These are phyloP conservation scores for Ophioninae sp. DNA, from an alignment of 2,888 invertebrate genomes.

Conservation along the genomic window DNA sequence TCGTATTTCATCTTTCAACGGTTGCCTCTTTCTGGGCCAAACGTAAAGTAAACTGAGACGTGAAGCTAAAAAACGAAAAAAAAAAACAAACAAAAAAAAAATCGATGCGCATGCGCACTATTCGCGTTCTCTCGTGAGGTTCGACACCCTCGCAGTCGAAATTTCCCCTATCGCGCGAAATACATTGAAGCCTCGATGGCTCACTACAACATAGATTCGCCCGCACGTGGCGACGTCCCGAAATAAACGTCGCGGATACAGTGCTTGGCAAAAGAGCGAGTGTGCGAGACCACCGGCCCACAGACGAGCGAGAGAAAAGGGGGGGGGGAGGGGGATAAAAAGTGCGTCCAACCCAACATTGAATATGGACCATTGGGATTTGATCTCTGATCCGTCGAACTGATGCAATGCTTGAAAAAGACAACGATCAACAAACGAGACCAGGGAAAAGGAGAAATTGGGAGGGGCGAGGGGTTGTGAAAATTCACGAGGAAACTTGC, in stretches of 20 bases:
- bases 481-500: neutral
- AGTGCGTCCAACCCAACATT: conserved; percentile 52
- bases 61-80: too few species aligned
- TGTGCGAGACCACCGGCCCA: conserved; percentile 67
- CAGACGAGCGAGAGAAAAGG: conserved; percentile 14
- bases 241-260: conserved; percentile 76
- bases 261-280: conserved; percentile 72
- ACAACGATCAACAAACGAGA: conserved; percentile 15
- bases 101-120: neutral
- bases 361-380: conserved; percentile 47
- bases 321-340: conserved; percentile 14
- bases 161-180: conserved; percentile 47
- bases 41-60: neutral
- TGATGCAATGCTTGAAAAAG: neutral
- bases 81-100: conserved; percentile 3
- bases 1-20: too few species aligned
- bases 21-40: neutral
- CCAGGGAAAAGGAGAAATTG: neutral
- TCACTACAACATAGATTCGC: conserved; percentile 70
- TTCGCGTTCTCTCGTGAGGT: conserved; percentile 10
- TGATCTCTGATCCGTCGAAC: conserved; percentile 14
- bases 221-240: conserved; percentile 76
- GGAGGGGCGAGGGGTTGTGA: neutral
- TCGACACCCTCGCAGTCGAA: conserved; percentile 48
- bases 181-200: conserved; percentile 49